Conservation (phyloP, 2,113 vertebrate species). For the Oryzias celebensis region DNA sequence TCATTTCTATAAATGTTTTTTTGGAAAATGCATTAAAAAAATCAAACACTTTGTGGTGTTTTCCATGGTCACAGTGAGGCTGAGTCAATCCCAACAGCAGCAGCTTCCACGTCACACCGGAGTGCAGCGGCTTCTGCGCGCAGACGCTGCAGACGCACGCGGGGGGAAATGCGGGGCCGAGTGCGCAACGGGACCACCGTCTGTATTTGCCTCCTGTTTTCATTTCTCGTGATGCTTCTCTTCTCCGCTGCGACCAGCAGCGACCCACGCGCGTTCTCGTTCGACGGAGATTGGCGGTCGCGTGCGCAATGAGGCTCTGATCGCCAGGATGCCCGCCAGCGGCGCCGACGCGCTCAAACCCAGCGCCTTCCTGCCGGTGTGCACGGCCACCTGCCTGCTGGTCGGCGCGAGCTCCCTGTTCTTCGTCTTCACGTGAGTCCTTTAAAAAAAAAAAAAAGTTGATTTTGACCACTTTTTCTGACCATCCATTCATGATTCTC, state of each 20-base stretch:
- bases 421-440: slow-evolving; percentile 97
- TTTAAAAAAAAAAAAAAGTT: slow-evolving; percentile 6
- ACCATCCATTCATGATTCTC: not conserved
- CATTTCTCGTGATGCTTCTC: slow-evolving; percentile 23
- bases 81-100: slow-evolving; percentile 34
- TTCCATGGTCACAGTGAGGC: too few species aligned
- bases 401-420: slow-evolving; percentile 92
- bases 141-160: slow-evolving; percentile 36
- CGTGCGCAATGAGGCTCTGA: slow-evolving; percentile 40
- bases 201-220: not conserved
- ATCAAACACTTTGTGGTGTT: too few species aligned
- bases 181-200: not conserved
- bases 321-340: slow-evolving; percentile 92
- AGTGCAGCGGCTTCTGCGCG: slow-evolving; percentile 40
- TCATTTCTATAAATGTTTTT: too few species aligned
- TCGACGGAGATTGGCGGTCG: not conserved
- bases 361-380: slow-evolving; percentile 92
- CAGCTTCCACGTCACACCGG: slow-evolving; percentile 45
- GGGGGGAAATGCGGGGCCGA: slow-evolving; percentile 27
- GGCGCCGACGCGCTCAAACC: slow-evolving; percentile 88
- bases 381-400: slow-evolving; percentile 88
- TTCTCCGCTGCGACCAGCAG: not conserved
- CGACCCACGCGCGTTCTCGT: slow-evolving; percentile 10
- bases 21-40: too few species aligned
- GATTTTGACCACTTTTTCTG: not conserved